Evolutionary conservation across 2,888 invertebrate species (phyloP), one percentile per base, ranked within the genome.

Genomic region (Rotaria magnacalcarata): DNA sequence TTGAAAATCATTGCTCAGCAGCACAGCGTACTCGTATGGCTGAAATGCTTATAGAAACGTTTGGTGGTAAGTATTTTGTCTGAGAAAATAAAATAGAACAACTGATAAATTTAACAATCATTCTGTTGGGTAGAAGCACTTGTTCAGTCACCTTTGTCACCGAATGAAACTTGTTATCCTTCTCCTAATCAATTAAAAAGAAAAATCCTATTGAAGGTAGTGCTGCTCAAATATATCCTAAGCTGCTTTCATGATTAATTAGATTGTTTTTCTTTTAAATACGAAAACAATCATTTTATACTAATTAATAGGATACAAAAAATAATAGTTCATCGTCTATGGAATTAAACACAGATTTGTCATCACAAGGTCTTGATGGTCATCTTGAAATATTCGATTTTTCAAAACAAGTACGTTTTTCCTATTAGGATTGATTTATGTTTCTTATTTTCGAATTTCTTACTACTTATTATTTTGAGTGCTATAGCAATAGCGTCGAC

Each of bases 1-100:
- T 84, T 21, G 84, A 84, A 56, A 84, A 84, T 84, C 84, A 56
- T 41, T 84, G 84, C 54, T 84, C 84, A 84, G 19, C 54, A 19
- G 21, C 27, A 34, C 34, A 84, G 16, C 50, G 56, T 14, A 21
- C 5, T 11, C 16, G 8, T 1, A 84, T 84, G 84, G 34, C 54
- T 34, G 7, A 5, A 56, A 84, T 84, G 54, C 34, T 84, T 52
- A 34, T 19, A 8, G 54, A 84, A 52, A 84, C 54, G 6, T 41
- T 84, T 47, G 24, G 43, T 84, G 84, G 52, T 47, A 84, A 84
- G 52, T 41, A 16, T 27, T n/a, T 5, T 21, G 11, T 54, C 54
- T 54, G 5, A 54, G 21, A 54, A 54, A 54, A 54, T 21, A 21
- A 54, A 19, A 54, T 8, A 21, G 6, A 21, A 2, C 3, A 54